Conservation (phyloP, 2,888 invertebrate species). For the Drosophila affinis region DNA sequence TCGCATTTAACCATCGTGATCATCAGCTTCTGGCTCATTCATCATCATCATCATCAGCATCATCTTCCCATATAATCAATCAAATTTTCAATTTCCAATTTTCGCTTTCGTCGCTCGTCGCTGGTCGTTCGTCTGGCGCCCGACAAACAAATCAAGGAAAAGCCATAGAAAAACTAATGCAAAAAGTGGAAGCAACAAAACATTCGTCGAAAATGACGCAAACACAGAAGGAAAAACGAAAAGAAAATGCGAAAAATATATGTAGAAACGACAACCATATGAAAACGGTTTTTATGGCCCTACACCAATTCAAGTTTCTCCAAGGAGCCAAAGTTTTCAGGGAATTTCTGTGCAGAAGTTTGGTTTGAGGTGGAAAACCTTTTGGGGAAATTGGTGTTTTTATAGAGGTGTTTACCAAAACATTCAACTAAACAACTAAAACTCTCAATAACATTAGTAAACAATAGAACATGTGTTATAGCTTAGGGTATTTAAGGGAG, state of each 20-base stretch:
- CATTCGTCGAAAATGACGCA: slow-evolving; percentile 25
- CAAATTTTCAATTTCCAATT: slow-evolving; percentile 47
- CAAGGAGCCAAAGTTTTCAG: neutral
- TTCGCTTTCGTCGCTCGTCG: slow-evolving; percentile 19
- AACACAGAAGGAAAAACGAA: slow-evolving; percentile 14
- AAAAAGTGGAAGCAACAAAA: slow-evolving; percentile 20
- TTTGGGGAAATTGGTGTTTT: too few species aligned
- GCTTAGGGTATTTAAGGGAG: too few species aligned
- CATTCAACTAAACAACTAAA: too few species aligned
- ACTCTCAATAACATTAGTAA: too few species aligned
- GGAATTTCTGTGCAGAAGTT: too few species aligned
- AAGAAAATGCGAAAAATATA: slow-evolving; percentile 10
- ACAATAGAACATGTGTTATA: too few species aligned
- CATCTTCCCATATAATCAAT: slow-evolving; percentile 40
- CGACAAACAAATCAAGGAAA: slow-evolving; percentile 48
- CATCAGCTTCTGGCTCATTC: neutral
- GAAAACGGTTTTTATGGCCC: slow-evolving; percentile 19
- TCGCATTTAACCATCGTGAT: slow-evolving; percentile 32
- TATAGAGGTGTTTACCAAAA: too few species aligned
- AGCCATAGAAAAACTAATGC: slow-evolving; percentile 47
- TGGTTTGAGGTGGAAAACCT: too few species aligned
- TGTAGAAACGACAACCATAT: slow-evolving; percentile 6
- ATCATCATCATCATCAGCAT: neutral
- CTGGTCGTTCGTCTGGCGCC: slow-evolving; percentile 24
- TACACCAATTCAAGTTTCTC: slow-evolving; percentile 9